Percentiles rank a stretch among this genome's conserved stretches.
Evolutionary conservation across 2,888 invertebrate species (phyloP).

Genomic region (Lasioglossum vierecki): DNA sequence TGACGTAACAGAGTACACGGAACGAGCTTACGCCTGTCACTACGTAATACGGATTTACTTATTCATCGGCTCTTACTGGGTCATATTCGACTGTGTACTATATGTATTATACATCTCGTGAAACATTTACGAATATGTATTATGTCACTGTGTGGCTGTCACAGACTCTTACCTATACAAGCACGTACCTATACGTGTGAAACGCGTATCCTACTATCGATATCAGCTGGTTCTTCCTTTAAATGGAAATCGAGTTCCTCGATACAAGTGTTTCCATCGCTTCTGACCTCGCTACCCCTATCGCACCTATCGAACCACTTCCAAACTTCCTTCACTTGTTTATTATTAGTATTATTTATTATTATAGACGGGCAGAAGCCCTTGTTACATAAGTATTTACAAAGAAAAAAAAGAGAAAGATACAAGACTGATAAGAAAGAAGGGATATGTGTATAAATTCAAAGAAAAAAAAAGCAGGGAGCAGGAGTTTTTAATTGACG

Average conservation of each 20-base stretch:
- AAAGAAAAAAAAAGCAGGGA: too few species aligned
- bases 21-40: slow-evolving; percentile 37
- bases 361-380: too few species aligned
- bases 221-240: neutral
- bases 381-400: too few species aligned
- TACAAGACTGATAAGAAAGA: too few species aligned
- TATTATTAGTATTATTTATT: neutral
- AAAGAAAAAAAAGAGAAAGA: too few species aligned
- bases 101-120: slow-evolving; percentile 22
- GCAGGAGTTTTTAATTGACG: too few species aligned
- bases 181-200: too few species aligned
- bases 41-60: slow-evolving; percentile 55
- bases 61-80: slow-evolving; percentile 53
- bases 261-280: neutral
- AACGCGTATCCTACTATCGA: neutral
- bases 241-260: slow-evolving; percentile 10
- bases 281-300: neutral
- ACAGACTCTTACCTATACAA: too few species aligned
- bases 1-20: slow-evolving; percentile 38
- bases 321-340: neutral
- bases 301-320: neutral
- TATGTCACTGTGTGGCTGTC: neutral
- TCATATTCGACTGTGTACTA: slow-evolving; percentile 25
- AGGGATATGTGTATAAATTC: too few species aligned
- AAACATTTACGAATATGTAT: slow-evolving; percentile 33